These are phyloP conservation scores for Bombus superbus DNA, from an alignment of 1,140 invertebrate genomes.

Conservation along the genomic window DNA sequence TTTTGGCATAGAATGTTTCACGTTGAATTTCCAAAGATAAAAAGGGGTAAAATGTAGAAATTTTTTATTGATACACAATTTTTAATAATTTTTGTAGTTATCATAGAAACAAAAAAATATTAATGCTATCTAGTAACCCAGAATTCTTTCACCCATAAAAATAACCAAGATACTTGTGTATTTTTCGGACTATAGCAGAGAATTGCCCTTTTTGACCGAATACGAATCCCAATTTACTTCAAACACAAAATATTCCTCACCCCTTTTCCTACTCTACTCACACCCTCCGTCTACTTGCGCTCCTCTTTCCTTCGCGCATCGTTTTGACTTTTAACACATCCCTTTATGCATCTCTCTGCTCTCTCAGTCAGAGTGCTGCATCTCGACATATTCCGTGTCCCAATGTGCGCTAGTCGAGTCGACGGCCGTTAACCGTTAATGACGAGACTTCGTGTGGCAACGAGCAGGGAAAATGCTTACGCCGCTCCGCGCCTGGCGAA, in stretches of 20 bases:
- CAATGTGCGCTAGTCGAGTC: conserved; percentile 50
- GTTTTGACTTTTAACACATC: neutral
- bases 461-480: conserved; percentile 50
- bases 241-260: neutral
- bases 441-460: conserved; percentile 42
- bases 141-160: too few species aligned
- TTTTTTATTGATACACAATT: too few species aligned
- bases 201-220: too few species aligned
- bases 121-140: too few species aligned
- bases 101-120: too few species aligned
- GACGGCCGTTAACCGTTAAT: conserved; percentile 65
- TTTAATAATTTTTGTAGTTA: too few species aligned
- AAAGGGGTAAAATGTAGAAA: too few species aligned
- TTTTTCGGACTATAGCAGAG: too few species aligned
- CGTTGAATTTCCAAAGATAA: too few species aligned
- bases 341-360: neutral
- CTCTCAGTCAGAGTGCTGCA: neutral
- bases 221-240: neutral
- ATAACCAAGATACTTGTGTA: too few species aligned
- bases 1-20: too few species aligned
- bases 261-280: neutral
- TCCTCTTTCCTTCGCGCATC: neutral
- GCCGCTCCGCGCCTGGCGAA: neutral
- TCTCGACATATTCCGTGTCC: conserved; percentile 42
- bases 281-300: conserved; percentile 8